Conservation (phyloP, 2,113 vertebrate genomes). For the Rhinoderma darwinii region DNA sequence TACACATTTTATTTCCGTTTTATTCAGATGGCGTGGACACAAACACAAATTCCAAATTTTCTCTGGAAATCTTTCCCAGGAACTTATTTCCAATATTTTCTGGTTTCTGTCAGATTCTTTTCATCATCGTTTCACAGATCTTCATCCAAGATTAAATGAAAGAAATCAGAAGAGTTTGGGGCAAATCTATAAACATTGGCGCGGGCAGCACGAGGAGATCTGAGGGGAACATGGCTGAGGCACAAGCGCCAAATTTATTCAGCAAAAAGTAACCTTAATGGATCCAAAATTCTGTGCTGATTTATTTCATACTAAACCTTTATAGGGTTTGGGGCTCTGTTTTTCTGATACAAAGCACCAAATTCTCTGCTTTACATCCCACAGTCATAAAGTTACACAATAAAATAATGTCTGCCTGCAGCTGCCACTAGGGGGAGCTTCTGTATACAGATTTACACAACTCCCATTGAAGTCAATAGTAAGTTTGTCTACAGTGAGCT, state of each 20-base stretch:
- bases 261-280: background rate
- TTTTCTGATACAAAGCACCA: background rate
- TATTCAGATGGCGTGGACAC: too few relatives aligned
- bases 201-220: background rate
- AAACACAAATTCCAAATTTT: background rate
- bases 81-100: background rate
- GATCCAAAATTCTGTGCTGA: background rate
- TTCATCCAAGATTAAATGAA: conserved; percentile 22
- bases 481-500: too few relatives aligned
- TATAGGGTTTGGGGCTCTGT: background rate
- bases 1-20: too few relatives aligned
- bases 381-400: background rate
- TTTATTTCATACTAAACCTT: background rate
- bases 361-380: background rate
- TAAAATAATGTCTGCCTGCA: background rate
- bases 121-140: conserved; percentile 14
- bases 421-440: too few relatives aligned
- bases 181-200: background rate
- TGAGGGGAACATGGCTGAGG: background rate
- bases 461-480: too few relatives aligned
- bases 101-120: background rate
- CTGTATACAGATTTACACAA: too few relatives aligned
- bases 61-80: background rate
- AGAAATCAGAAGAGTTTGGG: background rate
- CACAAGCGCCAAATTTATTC: background rate